A percentile compares a stretch with the other conserved stretches of the same genome.
These are phyloP conservation scores for Sinopyrophorus schimmeli DNA, from an alignment of 2,888 invertebrate genomes.

Conservation along the genomic window DNA sequence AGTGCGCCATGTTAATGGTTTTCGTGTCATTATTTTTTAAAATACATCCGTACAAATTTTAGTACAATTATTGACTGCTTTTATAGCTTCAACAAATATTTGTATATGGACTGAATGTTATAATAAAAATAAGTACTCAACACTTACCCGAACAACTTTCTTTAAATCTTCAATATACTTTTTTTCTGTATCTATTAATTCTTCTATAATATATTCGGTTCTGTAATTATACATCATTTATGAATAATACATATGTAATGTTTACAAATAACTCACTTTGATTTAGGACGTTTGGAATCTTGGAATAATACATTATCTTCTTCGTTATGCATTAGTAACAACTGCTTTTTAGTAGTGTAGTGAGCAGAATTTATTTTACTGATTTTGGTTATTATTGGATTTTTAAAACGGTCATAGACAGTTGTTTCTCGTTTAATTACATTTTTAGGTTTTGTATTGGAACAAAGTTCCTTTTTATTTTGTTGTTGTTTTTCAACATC, in stretches of 20 bases:
- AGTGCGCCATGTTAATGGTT: too few species aligned
- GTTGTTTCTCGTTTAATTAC: constrained; percentile 24
- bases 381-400: constrained; percentile 26
- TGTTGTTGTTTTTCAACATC: constrained; percentile 3
- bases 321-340: neutral
- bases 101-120: too few species aligned
- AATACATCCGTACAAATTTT: too few species aligned
- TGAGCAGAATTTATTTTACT: constrained; percentile 12
- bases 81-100: too few species aligned
- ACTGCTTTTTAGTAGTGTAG: neutral
- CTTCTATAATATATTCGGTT: constrained; percentile 46
- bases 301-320: neutral
- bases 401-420: constrained; percentile 21
- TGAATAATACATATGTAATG: too few species aligned
- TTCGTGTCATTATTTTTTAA: too few species aligned
- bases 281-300: constrained; percentile 1
- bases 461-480: constrained; percentile 7
- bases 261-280: constrained; percentile 15
- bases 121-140: too few species aligned
- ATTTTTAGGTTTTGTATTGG: neutral
- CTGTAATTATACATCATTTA: too few species aligned
- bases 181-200: constrained; percentile 48
- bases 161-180: constrained; percentile 46
- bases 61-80: too few species aligned
- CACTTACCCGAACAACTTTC: constrained; percentile 45